A percentile compares a stretch with the other conserved stretches of the same genome.
Evolutionary conservation across 2,888 invertebrate species (phyloP).

Genomic region (Myathropa florea): DNA sequence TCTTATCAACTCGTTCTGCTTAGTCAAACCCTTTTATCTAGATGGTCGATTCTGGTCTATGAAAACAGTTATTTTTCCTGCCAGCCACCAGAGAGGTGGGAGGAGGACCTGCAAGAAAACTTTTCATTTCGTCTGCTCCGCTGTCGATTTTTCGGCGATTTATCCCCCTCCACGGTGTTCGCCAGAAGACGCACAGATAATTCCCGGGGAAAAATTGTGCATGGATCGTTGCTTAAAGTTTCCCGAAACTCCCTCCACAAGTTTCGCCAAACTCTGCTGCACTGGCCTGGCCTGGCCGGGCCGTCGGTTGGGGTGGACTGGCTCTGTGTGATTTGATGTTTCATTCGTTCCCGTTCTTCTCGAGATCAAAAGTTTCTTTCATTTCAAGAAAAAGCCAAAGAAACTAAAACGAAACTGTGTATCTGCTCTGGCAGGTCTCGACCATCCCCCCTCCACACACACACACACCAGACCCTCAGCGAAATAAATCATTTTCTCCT

Average conservation of each 20-base stretch:
- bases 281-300: too few species aligned
- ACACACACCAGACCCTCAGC: constrained; percentile 12
- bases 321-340: constrained; percentile 44
- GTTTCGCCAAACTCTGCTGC: constrained; percentile 54
- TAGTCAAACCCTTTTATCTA: constrained; percentile 47
- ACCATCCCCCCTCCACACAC: constrained; percentile 7
- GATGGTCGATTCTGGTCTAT: constrained; percentile 26
- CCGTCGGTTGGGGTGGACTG: too few species aligned
- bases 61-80: constrained; percentile 34
- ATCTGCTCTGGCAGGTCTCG: constrained; percentile 19
- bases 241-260: constrained; percentile 13
- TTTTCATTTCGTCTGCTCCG: constrained; percentile 26
- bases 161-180: constrained; percentile 42
- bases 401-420: constrained; percentile 20
- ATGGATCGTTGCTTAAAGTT: constrained; percentile 57
- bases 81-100: neutral
- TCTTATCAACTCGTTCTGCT: constrained; percentile 49
- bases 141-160: constrained; percentile 59
- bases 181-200: constrained; percentile 6
- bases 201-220: constrained; percentile 34
- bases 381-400: constrained; percentile 13
- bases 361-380: constrained; percentile 65
- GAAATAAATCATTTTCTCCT: constrained; percentile 63
- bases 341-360: constrained; percentile 22
- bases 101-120: neutral